Evolutionary conservation across 2,113 vertebrate species (phyloP), one percentile per base, ranked within the genome.

Genomic region (Anoplopoma fimbria): DNA sequence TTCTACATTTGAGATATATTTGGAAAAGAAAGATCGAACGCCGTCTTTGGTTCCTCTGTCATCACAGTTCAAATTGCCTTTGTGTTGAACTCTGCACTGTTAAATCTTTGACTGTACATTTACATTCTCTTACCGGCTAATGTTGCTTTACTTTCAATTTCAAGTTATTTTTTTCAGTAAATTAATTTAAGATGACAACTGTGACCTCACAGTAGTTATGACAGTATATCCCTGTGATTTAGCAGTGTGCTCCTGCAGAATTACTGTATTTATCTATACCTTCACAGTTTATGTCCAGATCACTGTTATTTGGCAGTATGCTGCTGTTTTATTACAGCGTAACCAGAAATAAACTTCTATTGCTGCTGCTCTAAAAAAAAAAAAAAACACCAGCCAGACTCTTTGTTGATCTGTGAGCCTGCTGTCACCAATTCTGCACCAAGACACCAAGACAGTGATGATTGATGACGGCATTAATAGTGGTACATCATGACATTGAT

Each of bases 321-420:
- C 23, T 53, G 51, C 51, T 53, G 51, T 53, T 9, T 8, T n/a
- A 53, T 53, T 53, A 53, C 21, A 53, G 9, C 23, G 2, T n/a
- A n/a, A 53, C n/a, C 23, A 10, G 4, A n/a, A 81, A 76, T 81
- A 61, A 75, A 81, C 42, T 83, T 61, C 14, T 60, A 62, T 27
- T 65, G 47, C 60, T 61, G 64, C 72, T 49, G 51, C 68, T 82
- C 25, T 63, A n/a, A 57, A 53, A 33, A 34, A 15, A n/a, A 64
- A 70, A 63, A 42, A 17, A 19, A 45, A 31, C 60, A 68, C 51
- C 79, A 21, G 64, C 17, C 40, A 25, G 49, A 31, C 45, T 82
- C 45, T 67, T 42, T 29, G 53, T 55, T 65, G 49, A 38, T 80
- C 76, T 62, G 63, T 47, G 19, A 64, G 31, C 23, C 65, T 73